Evolutionary conservation across 2,888 invertebrate genomes (phyloP).

Genomic region (Lasioglossum morio): DNA sequence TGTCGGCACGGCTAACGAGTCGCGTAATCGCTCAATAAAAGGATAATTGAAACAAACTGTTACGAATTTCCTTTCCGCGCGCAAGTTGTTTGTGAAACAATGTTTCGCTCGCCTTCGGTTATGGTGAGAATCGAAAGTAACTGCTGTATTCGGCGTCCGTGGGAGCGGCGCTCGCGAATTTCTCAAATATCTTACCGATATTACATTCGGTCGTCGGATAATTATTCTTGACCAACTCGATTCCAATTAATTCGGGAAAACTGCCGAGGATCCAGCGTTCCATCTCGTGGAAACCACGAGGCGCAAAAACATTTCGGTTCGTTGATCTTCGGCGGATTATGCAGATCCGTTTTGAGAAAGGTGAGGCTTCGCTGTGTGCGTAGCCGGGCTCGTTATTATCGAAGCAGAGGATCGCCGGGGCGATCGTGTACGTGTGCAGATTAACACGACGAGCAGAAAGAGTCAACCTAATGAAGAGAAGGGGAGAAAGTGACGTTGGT

Average conservation of each 20-base stretch:
- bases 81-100: background rate
- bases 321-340: background rate
- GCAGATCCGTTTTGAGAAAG: background rate
- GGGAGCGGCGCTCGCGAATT: conserved; percentile 11
- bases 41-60: background rate
- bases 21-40: conserved; percentile 1
- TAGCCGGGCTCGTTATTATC: conserved; percentile 22
- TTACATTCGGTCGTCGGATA: background rate
- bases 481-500: conserved; percentile 83
- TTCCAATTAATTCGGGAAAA: background rate
- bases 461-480: conserved; percentile 75
- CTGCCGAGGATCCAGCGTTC: too few relatives aligned
- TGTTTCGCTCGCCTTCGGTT: conserved; percentile 8
- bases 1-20: background rate
- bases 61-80: conserved; percentile 6
- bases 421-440: conserved; percentile 30
- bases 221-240: background rate
- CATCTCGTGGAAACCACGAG: background rate
- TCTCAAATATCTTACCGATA: conserved; percentile 13
- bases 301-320: background rate
- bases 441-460: conserved; percentile 43
- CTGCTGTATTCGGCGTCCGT: conserved; percentile 12
- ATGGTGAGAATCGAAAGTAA: conserved; percentile 48
- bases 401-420: conserved; percentile 26
- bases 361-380: background rate